These are phyloP conservation scores for Tetraodon nigroviridis DNA, from an alignment of 2,113 vertebrate genomes.

Conservation along the genomic window DNA sequence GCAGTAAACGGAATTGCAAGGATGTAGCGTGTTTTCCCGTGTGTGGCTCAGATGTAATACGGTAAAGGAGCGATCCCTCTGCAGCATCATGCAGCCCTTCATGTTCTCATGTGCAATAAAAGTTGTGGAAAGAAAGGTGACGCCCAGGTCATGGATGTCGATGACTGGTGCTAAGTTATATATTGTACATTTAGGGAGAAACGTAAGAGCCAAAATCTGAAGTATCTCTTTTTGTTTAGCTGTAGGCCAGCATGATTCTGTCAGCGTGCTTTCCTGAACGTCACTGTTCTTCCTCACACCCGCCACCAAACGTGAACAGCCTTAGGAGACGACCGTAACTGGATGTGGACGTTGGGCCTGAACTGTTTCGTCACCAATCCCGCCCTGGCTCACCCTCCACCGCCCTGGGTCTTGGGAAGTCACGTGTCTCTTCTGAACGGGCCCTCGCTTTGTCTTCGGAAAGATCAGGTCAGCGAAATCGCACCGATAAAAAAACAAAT, in stretches of 20 bases:
- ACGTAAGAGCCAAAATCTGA: slow-evolving; percentile 64
- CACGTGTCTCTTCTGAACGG: slow-evolving; percentile 41
- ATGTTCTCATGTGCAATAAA: slow-evolving; percentile 63
- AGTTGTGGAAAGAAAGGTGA: slow-evolving; percentile 28
- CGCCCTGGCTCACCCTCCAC: slow-evolving; percentile 1
- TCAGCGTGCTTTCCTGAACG: slow-evolving; percentile 56
- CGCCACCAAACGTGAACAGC: slow-evolving; percentile 57
- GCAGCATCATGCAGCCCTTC: not conserved
- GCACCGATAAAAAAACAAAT: slow-evolving; percentile 20
- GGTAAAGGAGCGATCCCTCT: not conserved
- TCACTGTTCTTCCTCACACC: slow-evolving; percentile 14
- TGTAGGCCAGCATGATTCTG: slow-evolving; percentile 52
- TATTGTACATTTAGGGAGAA: slow-evolving; percentile 53
- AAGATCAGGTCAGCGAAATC: slow-evolving; percentile 16
- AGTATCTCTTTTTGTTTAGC: slow-evolving; percentile 54
- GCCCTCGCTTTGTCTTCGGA: slow-evolving; percentile 28
- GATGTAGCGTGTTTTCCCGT: slow-evolving; percentile 49
- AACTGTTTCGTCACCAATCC: slow-evolving; percentile 23
- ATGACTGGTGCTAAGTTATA: slow-evolving; percentile 66
- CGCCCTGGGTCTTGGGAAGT: slow-evolving; percentile 37
- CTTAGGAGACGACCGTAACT: slow-evolving; percentile 20
- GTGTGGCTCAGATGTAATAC: slow-evolving; percentile 39
- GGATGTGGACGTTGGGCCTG: slow-evolving; percentile 25
- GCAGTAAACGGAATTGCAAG: slow-evolving; percentile 29
- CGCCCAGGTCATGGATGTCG: slow-evolving; percentile 55